Evolutionary conservation across 1,140 invertebrate species (phyloP).

Genomic region (Hylyphantes graminicola): DNA sequence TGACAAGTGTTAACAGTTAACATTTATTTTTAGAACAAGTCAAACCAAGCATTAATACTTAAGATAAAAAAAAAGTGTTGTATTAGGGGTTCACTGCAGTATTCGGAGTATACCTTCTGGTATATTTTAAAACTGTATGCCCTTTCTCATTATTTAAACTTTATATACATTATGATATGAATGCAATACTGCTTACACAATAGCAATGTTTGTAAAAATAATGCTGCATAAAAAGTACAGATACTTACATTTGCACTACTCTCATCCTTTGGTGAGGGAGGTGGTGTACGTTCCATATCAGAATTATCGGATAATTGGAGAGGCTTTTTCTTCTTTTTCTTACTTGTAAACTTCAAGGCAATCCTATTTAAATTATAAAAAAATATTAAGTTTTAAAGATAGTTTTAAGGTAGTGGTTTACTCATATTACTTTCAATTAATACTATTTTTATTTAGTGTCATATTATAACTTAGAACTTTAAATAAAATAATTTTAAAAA

Average conservation of each 20-base stretch:
- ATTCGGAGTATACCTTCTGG: too few relatives aligned
- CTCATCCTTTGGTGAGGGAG: conserved; percentile 62
- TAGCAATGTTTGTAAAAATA: background rate
- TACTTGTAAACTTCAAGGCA: conserved; percentile 63
- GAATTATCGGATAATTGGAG: conserved; percentile 63
- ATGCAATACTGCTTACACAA: too few relatives aligned
- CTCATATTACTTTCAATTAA: background rate
- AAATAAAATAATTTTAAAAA: background rate
- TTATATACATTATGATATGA: too few relatives aligned
- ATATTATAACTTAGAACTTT: too few relatives aligned
- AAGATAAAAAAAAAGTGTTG: too few relatives aligned
- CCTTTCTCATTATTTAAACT: too few relatives aligned
- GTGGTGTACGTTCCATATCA: conserved; percentile 64
- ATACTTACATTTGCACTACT: conserved; percentile 55
- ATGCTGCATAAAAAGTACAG: background rate
- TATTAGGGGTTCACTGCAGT: too few relatives aligned
- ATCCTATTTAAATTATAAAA: conserved; percentile 48
- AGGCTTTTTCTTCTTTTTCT: conserved; percentile 64
- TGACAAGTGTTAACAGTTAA: too few relatives aligned
- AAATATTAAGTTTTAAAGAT: conserved; percentile 1
- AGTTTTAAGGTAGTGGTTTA: background rate
- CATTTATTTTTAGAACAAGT: too few relatives aligned
- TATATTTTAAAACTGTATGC: too few relatives aligned
- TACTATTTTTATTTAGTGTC: background rate
- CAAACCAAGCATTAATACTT: too few relatives aligned